These are phyloP conservation scores for Papilio elwesi DNA, from an alignment of 2,888 invertebrate genomes.

Conservation along the genomic window DNA sequence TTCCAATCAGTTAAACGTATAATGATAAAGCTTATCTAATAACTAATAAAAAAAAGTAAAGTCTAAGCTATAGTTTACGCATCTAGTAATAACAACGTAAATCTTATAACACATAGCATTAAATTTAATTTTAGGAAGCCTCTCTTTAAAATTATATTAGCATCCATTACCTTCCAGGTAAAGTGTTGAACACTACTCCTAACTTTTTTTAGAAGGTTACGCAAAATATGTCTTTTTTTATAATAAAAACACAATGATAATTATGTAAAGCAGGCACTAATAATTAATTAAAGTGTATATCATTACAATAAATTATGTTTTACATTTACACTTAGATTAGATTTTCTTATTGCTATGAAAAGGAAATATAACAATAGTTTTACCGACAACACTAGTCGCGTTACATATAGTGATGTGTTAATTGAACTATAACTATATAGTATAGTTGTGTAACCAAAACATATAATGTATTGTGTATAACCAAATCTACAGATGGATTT, in stretches of 20 bases:
- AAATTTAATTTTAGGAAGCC: conserved; percentile 76
- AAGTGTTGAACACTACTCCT: conserved; percentile 72
- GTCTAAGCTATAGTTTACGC: conserved; percentile 78
- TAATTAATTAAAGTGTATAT: conserved; percentile 77
- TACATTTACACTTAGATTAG: conserved; percentile 73
- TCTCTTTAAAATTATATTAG: conserved; percentile 67
- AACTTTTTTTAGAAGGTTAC: conserved; percentile 62
- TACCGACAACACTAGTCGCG: conserved; percentile 47
- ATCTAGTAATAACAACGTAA: conserved; percentile 82
- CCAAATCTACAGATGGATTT: conserved; percentile 38
- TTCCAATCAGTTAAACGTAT: conserved; percentile 77
- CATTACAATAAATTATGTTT: conserved; percentile 82
- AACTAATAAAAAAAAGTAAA: conserved; percentile 76
- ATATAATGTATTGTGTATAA: conserved; percentile 28
- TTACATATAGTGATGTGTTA: conserved; percentile 61
- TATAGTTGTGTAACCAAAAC: conserved; percentile 44
- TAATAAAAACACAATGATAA: conserved; percentile 67
- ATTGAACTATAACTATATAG: conserved; percentile 62
- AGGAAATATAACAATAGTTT: conserved; percentile 60
- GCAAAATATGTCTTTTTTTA: conserved; percentile 81
- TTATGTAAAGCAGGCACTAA: conserved; percentile 82
- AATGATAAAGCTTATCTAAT: conserved; percentile 78
- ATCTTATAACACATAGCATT: conserved; percentile 79
- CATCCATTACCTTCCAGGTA: conserved; percentile 55
- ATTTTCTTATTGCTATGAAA: conserved; percentile 71